Evolutionary conservation across 2,888 invertebrate species (phyloP).

Genomic region (Rhyacophila evoluta): DNA sequence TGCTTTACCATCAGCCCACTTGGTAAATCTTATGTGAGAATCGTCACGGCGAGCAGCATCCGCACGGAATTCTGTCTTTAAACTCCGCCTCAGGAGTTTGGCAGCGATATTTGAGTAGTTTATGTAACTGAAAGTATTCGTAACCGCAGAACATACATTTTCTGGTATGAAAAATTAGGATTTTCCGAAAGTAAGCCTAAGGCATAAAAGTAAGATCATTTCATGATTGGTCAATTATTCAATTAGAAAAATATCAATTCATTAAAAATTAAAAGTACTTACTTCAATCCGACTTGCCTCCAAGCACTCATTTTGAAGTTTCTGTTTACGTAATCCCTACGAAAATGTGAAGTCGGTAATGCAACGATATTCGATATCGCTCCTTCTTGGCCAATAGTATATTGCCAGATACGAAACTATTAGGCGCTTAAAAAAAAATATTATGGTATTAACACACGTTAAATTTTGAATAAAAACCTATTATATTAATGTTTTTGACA

Average conservation of each 20-base stretch:
- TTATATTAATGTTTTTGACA: too few relatives aligned
- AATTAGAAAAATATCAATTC: too few relatives aligned
- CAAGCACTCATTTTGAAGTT: conserved; percentile 78
- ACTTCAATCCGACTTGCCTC: conserved; percentile 89
- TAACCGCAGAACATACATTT: too few relatives aligned
- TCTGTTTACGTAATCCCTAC: not conserved
- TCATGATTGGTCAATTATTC: too few relatives aligned
- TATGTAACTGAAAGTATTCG: conserved; percentile 90
- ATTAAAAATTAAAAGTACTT: too few relatives aligned
- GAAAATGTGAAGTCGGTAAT: not conserved
- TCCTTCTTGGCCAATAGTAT: not conserved
- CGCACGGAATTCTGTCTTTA: conserved; percentile 80
- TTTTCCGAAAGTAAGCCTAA: too few relatives aligned
- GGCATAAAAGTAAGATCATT: too few relatives aligned
- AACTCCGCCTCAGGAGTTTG: conserved; percentile 79
- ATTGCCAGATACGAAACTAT: not conserved
- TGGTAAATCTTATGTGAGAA: conserved; percentile 83
- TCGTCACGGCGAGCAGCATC: conserved; percentile 84
- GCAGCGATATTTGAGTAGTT: conserved; percentile 97
- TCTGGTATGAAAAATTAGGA: conserved; percentile 18
- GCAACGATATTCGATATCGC: not conserved
- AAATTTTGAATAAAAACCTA: too few relatives aligned
- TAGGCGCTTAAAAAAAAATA: too few relatives aligned
- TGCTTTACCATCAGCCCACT: conserved; percentile 92
- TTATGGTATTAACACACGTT: too few relatives aligned